phyloP scores from a whole-genome alignment of 1,140 invertebrate species.

The Yoshiicerus persimilis region DNA sequence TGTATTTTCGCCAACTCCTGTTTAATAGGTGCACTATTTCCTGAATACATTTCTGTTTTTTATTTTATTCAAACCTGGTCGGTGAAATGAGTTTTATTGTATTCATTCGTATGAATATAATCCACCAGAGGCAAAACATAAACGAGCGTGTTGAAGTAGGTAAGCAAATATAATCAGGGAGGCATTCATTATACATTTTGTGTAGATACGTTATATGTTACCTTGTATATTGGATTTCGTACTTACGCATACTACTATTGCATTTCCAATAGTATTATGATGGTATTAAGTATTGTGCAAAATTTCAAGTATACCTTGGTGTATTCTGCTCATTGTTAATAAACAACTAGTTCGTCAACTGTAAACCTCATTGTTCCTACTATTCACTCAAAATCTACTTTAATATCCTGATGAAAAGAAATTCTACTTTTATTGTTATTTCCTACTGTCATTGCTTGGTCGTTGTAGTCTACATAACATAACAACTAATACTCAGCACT shows the following conservation, averaged over 20 bases:
- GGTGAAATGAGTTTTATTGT: not conserved
- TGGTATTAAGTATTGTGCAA: not conserved
- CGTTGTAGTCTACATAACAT: too few species aligned
- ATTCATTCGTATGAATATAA: not conserved
- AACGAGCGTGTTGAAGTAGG: not conserved
- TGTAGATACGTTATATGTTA: too few species aligned
- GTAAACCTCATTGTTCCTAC: not conserved
- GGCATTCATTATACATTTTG: too few species aligned
- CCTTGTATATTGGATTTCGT: too few species aligned
- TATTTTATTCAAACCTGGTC: not conserved
- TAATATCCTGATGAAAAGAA: not conserved
- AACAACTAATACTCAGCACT: too few species aligned
- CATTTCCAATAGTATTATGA: not conserved
- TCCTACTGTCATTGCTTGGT: too few species aligned
- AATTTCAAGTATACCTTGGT: not conserved
- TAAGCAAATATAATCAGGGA: too few species aligned
- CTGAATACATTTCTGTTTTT: not conserved
- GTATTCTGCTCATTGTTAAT: not conserved
- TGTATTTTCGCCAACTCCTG: too few species aligned
- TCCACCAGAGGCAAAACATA: not conserved
- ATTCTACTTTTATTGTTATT: not conserved
- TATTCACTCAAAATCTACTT: not conserved
- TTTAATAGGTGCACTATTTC: too few species aligned
- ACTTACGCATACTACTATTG: too few species aligned
- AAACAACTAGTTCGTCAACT: not conserved